phyloP scores from a whole-genome alignment of 2,797 vertebrate genomes.

The Leontopithecus rosalia region DNA sequence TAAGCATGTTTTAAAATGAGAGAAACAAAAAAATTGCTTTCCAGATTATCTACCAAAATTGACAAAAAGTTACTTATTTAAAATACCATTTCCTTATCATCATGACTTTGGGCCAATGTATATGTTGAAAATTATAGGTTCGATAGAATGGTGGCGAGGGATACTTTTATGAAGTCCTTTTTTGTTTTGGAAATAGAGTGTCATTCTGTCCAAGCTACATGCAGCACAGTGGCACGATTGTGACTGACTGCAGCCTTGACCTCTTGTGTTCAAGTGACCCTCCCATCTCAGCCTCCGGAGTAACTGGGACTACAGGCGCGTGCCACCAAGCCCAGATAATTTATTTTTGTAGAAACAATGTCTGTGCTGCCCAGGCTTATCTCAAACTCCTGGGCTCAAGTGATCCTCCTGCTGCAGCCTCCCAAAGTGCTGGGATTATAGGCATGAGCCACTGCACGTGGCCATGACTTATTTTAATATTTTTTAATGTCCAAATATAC shows the following conservation, averaged over 20 bases:
- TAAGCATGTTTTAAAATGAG: constrained; percentile 29
- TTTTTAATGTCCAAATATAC: neutral
- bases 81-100: neutral
- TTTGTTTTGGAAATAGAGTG: neutral
- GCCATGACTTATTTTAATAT: neutral
- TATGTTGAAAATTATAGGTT: neutral
- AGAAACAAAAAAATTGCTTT: neutral
- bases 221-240: neutral
- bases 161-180: neutral
- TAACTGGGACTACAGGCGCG: neutral
- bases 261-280: neutral
- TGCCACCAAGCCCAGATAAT: neutral
- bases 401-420: too few relatives aligned
- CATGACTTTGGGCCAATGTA: neutral
- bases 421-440: neutral
- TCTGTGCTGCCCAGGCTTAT: neutral
- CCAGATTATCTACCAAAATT: constrained; percentile 17
- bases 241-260: neutral
- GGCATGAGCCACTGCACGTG: neutral
- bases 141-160: neutral
- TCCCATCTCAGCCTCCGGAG: neutral
- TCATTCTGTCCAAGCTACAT: neutral
- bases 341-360: neutral
- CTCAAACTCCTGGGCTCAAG: neutral
- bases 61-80: constrained; percentile 25